These are phyloP conservation scores for Spea multiplicata DNA, from an alignment of 2,113 vertebrate species.

Conservation along the genomic window DNA sequence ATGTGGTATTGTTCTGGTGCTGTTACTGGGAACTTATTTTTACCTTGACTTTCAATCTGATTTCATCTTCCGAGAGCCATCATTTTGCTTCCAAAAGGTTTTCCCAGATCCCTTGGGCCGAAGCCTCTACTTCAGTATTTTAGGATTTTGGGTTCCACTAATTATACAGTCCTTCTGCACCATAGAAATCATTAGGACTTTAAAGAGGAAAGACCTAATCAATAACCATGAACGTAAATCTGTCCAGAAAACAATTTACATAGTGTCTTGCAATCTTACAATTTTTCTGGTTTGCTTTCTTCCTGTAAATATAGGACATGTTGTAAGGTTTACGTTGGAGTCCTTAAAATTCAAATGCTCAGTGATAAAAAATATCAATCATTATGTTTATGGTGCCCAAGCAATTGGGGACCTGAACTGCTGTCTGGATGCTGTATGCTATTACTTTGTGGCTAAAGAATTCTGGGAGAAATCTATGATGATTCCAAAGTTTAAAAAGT, in stretches of 20 bases:
- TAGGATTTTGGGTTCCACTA: slow-evolving; percentile 60
- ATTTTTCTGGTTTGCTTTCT: slow-evolving; percentile 69
- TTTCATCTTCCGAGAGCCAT: accelerated
- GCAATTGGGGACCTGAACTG: slow-evolving; percentile 66
- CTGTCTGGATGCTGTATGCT: slow-evolving; percentile 71
- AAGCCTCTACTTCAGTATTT: accelerated
- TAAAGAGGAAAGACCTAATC: slow-evolving; percentile 49
- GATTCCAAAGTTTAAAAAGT: background rate
- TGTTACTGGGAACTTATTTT: background rate
- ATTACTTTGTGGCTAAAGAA: slow-evolving; percentile 69
- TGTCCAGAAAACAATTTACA: slow-evolving; percentile 54
- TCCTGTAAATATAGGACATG: slow-evolving; percentile 57
- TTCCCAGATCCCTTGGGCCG: accelerated
- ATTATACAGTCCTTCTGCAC: slow-evolving; percentile 67
- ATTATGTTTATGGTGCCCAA: slow-evolving; percentile 7
- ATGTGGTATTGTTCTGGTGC: slow-evolving; percentile 46
- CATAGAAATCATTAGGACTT: slow-evolving; percentile 53
- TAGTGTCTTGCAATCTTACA: slow-evolving; percentile 65
- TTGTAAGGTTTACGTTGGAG: background rate
- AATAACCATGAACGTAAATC: slow-evolving; percentile 31
- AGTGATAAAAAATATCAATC: accelerated
- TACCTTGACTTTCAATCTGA: background rate
- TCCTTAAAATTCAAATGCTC: background rate
- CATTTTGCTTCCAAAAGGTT: slow-evolving; percentile 48
- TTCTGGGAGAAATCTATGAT: slow-evolving; percentile 56